Conservation (phyloP, 2,113 vertebrate genomes). For the Cyprinodon tularosa region DNA sequence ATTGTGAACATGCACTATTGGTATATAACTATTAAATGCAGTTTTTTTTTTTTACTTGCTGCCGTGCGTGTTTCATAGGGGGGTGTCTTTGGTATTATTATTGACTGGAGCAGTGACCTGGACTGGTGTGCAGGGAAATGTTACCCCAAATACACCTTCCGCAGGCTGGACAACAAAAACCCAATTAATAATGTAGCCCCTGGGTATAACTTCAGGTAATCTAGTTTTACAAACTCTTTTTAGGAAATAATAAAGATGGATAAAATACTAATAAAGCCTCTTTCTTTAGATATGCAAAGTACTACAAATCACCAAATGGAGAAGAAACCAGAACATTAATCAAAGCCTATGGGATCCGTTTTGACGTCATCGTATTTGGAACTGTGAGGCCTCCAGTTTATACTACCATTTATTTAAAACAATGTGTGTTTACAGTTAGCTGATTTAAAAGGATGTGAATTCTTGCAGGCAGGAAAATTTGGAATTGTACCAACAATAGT, state of each 20-base stretch:
- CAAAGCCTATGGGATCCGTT: conserved; percentile 90
- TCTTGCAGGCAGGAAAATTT: conserved; percentile 86
- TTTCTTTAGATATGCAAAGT: conserved; percentile 86
- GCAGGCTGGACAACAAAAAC: conserved; percentile 84
- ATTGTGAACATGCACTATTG: too few relatives aligned
- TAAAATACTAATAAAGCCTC: background rate
- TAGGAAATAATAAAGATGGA: background rate
- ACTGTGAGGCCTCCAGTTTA: conserved; percentile 76
- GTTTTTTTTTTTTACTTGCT: background rate
- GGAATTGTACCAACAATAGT: conserved; percentile 88
- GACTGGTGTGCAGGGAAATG: conserved; percentile 80
- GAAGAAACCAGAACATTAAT: conserved; percentile 80
- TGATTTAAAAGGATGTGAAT: background rate
- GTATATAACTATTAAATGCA: too few relatives aligned
- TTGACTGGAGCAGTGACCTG: conserved; percentile 84
- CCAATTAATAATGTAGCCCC: conserved; percentile 80
- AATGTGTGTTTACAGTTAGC: background rate
- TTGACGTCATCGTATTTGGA: conserved; percentile 88
- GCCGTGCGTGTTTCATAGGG: conserved; percentile 43
- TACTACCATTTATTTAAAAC: accelerated
- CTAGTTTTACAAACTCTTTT: background rate
- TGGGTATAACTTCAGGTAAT: conserved; percentile 90
- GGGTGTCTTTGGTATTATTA: conserved; percentile 62
- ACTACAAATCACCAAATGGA: conserved; percentile 75
- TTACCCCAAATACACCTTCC: conserved; percentile 86